These are phyloP conservation scores for Aphelocoma coerulescens DNA, from an alignment of 2,113 vertebrate species.

Conservation along the genomic window DNA sequence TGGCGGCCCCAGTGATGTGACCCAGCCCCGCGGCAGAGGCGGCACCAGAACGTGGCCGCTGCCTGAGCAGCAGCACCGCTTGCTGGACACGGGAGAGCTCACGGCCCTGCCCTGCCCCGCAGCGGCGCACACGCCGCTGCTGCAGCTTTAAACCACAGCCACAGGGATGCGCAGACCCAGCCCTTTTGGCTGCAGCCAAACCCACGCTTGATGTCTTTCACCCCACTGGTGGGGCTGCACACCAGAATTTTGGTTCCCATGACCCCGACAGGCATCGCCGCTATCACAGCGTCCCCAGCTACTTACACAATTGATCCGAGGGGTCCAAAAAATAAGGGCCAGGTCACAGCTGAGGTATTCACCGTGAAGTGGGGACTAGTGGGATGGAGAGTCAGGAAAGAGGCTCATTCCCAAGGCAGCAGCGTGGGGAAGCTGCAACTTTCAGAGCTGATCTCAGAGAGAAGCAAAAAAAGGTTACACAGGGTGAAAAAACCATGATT, in stretches of 20 bases:
- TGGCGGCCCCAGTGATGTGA: fast-evolving
- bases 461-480: background rate
- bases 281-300: fast-evolving
- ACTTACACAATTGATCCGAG: no score
- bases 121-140: fast-evolving
- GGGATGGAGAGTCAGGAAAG: background rate
- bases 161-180: background rate
- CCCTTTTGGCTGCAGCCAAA: background rate
- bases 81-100: background rate
- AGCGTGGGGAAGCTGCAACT: background rate
- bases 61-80: background rate
- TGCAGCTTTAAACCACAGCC: fast-evolving
- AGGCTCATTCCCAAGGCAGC: background rate
- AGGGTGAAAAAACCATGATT: background rate
- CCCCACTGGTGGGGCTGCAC: background rate
- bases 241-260: fast-evolving
- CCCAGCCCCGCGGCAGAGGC: fast-evolving
- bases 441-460: background rate
- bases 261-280: background rate
- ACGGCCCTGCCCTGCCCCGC: background rate
- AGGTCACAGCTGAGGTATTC: background rate
- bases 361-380: background rate
- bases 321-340: background rate
- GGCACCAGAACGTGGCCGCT: fast-evolving
- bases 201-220: no score